Conservation (phyloP, 2,113 vertebrate species). For the Psettodes erumei region DNA sequence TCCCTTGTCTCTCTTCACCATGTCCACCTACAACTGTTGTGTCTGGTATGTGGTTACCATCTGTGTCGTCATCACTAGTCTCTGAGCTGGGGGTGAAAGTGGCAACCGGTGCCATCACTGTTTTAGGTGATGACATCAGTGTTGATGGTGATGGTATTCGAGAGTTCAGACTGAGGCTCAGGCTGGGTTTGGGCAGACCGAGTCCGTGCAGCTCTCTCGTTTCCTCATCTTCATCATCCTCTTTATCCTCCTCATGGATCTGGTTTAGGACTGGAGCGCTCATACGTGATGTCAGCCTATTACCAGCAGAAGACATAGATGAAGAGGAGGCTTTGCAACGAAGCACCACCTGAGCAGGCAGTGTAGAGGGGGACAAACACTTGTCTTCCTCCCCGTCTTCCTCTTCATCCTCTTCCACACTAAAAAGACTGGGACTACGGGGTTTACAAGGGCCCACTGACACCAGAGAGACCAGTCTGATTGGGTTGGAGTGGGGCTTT, state of each 20-base stretch:
- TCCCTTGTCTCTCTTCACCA: constrained; percentile 12
- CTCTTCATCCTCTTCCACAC: constrained; percentile 96
- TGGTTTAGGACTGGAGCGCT: constrained; percentile 97
- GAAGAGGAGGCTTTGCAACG: constrained; percentile 88
- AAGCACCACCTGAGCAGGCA: constrained; percentile 90
- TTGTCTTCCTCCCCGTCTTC: constrained; percentile 83
- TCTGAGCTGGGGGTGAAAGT: constrained; percentile 89
- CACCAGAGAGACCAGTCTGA: constrained; percentile 66
- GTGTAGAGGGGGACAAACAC: constrained; percentile 73
- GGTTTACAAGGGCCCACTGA: constrained; percentile 67
- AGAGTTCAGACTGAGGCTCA: constrained; percentile 91
- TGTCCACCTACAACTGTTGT: constrained; percentile 64
- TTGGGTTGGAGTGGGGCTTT: constrained; percentile 73
- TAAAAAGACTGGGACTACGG: constrained; percentile 91
- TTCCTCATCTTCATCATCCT: constrained; percentile 81
- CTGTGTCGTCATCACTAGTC: constrained; percentile 92
- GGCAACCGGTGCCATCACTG: constrained; percentile 39
- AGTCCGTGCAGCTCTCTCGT: constrained; percentile 51
- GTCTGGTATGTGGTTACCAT: constrained; percentile 84
- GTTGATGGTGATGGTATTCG: constrained; percentile 50
- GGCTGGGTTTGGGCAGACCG: constrained; percentile 89
- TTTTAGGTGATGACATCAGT: constrained; percentile 50
- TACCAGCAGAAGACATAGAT: constrained; percentile 85
- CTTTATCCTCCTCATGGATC: constrained; percentile 96
- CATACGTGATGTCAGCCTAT: constrained; percentile 93